phyloP scores from a whole-genome alignment of 2,797 vertebrate genomes.

The Sebastes elongatus region DNA sequence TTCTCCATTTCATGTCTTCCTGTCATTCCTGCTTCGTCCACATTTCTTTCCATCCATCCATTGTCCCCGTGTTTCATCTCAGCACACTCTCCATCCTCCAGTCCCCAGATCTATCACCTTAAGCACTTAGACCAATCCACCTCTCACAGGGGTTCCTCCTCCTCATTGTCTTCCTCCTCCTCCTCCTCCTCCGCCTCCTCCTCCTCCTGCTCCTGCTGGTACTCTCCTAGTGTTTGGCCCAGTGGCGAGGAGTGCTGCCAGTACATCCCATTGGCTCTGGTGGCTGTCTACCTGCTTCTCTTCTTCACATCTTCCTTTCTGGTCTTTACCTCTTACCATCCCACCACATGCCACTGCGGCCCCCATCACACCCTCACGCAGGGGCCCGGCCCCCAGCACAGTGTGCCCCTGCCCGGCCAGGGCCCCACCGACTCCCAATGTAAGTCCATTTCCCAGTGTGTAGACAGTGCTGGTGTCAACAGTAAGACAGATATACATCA shows the following conservation, averaged over 20 bases:
- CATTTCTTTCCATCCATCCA: not conserved
- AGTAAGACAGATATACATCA: not conserved
- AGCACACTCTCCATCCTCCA: not conserved
- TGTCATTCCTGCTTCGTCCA: not conserved
- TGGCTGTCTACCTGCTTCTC: conserved; percentile 80
- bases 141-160: conserved; percentile 1
- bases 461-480: not conserved
- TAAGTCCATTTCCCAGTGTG: conserved; percentile 58
- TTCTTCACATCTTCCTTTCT: conserved; percentile 82
- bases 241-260: conserved; percentile 78
- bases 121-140: conserved; percentile 60
- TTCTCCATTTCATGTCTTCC: conserved; percentile 61
- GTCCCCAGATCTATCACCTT: conserved; percentile 45
- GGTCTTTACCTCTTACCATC: conserved; percentile 76
- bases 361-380: conserved; percentile 72
- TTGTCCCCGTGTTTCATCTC: conserved; percentile 4
- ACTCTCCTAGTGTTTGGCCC: conserved; percentile 76
- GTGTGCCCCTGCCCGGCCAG: conserved; percentile 37
- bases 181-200: conserved; percentile 18
- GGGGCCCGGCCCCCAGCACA: conserved; percentile 62
- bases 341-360: conserved; percentile 26
- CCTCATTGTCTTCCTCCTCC: conserved; percentile 26
- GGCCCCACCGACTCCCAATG: conserved; percentile 57
- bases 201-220: conserved; percentile 73
- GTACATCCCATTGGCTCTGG: conserved; percentile 79